Evolutionary conservation across 2,113 vertebrate genomes (phyloP).

Genomic region (Neotoma lepida): DNA sequence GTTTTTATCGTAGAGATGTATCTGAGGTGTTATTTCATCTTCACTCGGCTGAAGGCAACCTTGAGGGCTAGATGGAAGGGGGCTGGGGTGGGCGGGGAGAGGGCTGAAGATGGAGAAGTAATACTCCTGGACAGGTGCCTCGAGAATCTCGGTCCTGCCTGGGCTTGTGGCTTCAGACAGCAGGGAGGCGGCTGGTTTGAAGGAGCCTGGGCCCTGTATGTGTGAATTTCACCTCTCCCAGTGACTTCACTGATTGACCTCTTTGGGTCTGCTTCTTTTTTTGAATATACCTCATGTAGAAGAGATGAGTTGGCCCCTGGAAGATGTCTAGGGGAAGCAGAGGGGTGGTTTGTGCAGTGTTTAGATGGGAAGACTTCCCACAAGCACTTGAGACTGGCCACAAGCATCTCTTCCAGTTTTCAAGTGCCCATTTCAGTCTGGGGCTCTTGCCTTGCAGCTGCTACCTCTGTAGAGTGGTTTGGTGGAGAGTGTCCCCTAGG

Average conservation of each 20-base stretch:
- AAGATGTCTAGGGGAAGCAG: too few species aligned
- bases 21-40: slow-evolving; percentile 71
- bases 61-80: slow-evolving; percentile 59
- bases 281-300: accelerated
- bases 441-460: neutral
- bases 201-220: neutral
- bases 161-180: neutral
- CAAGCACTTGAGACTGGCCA: neutral
- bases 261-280: neutral
- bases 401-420: neutral
- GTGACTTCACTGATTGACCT: accelerated
- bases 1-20: slow-evolving; percentile 71
- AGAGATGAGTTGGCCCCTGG: neutral
- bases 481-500: neutral
- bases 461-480: neutral
- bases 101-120: neutral
- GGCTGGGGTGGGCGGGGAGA: slow-evolving; percentile 37
- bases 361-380: neutral
- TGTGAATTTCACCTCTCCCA: neutral
- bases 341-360: neutral
- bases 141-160: neutral
- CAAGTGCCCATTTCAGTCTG: neutral
- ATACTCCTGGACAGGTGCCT: neutral
- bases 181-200: neutral
- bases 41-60: slow-evolving; percentile 62